phyloP scores from a whole-genome alignment of 2,113 vertebrate species.

The Eclectus roratus region DNA sequence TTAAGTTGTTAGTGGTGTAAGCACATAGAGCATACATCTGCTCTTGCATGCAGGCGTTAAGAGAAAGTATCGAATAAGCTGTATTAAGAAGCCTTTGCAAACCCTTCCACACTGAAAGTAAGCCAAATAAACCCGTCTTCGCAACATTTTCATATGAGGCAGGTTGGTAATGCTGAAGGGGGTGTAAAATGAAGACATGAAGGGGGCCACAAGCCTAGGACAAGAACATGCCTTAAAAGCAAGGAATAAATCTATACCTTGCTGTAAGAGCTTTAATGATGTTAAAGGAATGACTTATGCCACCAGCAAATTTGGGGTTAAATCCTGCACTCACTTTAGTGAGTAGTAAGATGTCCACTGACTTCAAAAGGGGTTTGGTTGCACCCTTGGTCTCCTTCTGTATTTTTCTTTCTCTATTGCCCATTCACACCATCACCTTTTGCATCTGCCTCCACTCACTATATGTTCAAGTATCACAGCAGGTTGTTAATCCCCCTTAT shows the following conservation, averaged over 20 bases:
- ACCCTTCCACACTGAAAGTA: not conserved
- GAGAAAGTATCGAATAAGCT: not conserved
- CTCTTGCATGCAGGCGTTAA: not conserved
- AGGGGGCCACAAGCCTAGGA: not conserved
- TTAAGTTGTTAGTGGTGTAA: not conserved
- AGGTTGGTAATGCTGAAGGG: not conserved
- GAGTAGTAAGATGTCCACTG: not conserved
- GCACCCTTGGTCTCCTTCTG: not conserved
- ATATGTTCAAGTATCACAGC: not conserved
- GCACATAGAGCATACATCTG: not conserved
- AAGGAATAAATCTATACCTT: not conserved
- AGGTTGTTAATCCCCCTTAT: not conserved
- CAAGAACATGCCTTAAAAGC: not conserved
- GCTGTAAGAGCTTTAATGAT: not conserved
- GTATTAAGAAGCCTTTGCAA: not conserved
- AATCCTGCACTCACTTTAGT: not conserved
- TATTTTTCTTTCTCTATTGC: not conserved
- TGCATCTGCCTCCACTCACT: not conserved
- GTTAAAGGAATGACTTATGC: not conserved
- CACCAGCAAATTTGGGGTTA: not conserved
- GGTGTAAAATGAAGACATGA: not conserved
- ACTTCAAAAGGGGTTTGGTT: not conserved
- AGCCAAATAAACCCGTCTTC: not conserved
- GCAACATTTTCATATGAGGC: not conserved
- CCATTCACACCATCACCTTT: not conserved